Base-by-base conservation (phyloP, 2,888 invertebrate genomes). In the Synergus itoensis region DNA sequence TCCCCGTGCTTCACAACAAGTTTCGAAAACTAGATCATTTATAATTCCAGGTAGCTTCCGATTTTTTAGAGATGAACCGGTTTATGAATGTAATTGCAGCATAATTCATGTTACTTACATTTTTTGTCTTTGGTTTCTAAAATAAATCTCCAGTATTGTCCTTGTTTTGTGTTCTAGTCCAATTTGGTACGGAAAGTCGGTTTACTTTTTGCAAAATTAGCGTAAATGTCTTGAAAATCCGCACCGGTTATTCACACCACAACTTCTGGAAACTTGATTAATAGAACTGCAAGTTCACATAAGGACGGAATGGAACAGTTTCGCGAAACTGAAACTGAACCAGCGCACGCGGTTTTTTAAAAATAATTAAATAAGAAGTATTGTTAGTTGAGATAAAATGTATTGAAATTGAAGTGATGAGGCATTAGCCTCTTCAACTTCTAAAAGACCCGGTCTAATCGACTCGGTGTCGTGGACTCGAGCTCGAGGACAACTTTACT, bases 341-440 rank as follows among this genome's bases (percentile, higher is more conserved):
- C 16, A 64, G 16, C 16, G 9, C n/a, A 16, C 28, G 48, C 48
- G 16, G 9, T 8, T 28, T 28, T 45, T 16, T 28, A 4, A 1
- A 65, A 40, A 12, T n/a, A 45, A 69, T 69, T 9, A 45, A 69
- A 45, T 21, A 28, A 43, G 12, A 43, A 69, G 16, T 69, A n/a
- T 2, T 45, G 45, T n/a, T 45, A 48, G 16, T 14, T 21, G 14
- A 48, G 48, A 45, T 28, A 9, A 69, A 69, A 28, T n/a, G 16
- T 28, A 48, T n/a, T 21, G 21, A 45, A 28, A 69, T 48, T 69
- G 28, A 69, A 69, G 48, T 45, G 48, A 36, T 69, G 67, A 69
- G 67, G 67, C 67, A 21, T 5, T 1, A n/a, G 48, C 48, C 69
- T 43, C 69, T 45, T 69, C 48, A n/a, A 69, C 69, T 69, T 69